A percentile compares a stretch with the other conserved stretches of the same genome.
Conservation (phyloP, 2,113 vertebrate species). For the Heterotilapia buettikoferi region DNA sequence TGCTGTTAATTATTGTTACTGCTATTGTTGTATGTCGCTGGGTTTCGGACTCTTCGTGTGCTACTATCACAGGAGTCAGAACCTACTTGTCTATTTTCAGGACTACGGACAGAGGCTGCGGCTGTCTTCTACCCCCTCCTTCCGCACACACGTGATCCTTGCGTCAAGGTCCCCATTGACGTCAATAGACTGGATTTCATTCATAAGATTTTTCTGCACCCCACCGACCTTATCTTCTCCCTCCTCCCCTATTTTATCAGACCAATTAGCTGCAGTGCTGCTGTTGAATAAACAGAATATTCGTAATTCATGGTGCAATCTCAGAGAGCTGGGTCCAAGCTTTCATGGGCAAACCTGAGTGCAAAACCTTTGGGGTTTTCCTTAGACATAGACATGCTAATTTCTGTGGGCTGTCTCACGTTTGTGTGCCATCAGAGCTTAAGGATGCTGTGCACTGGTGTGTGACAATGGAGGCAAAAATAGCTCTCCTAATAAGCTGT, state of each 20-base stretch:
- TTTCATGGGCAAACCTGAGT: neutral
- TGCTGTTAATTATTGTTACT: neutral
- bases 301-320: neutral
- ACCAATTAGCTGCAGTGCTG: constrained; percentile 31
- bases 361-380: neutral
- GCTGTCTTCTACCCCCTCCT: constrained; percentile 20
- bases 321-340: neutral
- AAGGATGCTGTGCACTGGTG: neutral
- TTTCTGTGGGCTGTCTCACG: neutral
- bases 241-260: neutral
- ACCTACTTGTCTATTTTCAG: constrained; percentile 10
- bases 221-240: neutral
- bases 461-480: neutral
- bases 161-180: constrained; percentile 64
- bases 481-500: neutral
- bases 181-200: constrained; percentile 55
- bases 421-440: neutral
- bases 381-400: accelerated
- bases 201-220: constrained; percentile 39
- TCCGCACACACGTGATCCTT: constrained; percentile 32
- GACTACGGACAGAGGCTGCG: constrained; percentile 21
- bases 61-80: neutral
- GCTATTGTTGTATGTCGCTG: neutral
- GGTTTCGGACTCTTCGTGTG: neutral
- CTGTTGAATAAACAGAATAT: constrained; percentile 7